Base-by-base conservation (phyloP, 2,888 invertebrate species). In the Drosophila robusta region DNA sequence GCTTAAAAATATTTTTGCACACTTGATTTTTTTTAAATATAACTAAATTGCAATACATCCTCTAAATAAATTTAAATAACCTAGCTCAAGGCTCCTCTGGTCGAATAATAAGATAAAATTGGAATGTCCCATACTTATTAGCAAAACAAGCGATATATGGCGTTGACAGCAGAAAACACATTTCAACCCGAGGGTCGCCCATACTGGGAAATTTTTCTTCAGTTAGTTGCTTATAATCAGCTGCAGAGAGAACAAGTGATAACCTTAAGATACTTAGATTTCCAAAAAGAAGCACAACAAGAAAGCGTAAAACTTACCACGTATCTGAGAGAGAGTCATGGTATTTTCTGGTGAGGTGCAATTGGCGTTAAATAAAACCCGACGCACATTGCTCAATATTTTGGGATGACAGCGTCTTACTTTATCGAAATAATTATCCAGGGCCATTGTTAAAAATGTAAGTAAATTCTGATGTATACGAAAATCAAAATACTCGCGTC, bases 261-360 rank as follows among this genome's bases (percentile, higher is more conserved):
- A 1, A 36, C n/a, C 11, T 36, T n/a, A 18, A 58, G 49, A 52
- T 9, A 32, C 4, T 9, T 44, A 6, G 29, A 9, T 18, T 1
- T 14, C 47, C 24, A 49, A 49, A 42, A 29, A 54, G 12, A 34
- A 11, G 7, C 6, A 7, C 11, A 32, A 41, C 14, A 18, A 18
- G 8, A 18, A 16, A 4, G 1, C 22, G 12, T 1, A 0, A 12
- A 12, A 81, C 78, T 68, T 69, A 74, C 82, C 84, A 56, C 78
- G 87, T 62, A 83, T 65, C 45, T 88, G 61, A 0, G 44, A 32
- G 24, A 83, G 61, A 0, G 78, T 78, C 16, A 87, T 69, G 0
- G 89, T 61, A 4, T 51, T 52, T 11, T 67, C 45, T 0, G 84
- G 66, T 0, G 80, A 65, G 9, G 36, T 64, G 38, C 63, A 69